These are phyloP conservation scores for Arnoldichthys spilopterus DNA, from an alignment of 2,797 vertebrate genomes.

Conservation along the genomic window DNA sequence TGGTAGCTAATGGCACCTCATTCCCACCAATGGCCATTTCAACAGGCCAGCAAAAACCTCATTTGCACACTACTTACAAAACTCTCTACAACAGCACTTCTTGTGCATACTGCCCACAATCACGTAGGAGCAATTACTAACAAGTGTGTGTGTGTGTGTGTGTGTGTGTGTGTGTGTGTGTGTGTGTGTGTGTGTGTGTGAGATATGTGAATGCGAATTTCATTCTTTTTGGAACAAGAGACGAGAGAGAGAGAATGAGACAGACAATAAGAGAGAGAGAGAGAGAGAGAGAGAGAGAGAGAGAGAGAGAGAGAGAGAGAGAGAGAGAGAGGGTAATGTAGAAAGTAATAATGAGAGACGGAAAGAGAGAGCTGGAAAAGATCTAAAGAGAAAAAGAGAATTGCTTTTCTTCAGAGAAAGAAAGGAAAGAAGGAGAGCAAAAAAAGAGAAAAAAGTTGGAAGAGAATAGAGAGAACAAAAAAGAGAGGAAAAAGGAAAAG, in stretches of 20 bases:
- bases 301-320: not conserved
- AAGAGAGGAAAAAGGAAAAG: not conserved
- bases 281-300: constrained; percentile 56
- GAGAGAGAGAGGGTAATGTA: not conserved
- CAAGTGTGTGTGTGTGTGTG: constrained; percentile 11
- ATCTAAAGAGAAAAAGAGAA: not conserved
- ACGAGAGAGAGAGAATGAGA: constrained; percentile 32
- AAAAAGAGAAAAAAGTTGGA: not conserved
- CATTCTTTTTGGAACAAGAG: not conserved
- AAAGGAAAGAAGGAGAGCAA: not conserved
- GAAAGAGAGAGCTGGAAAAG: not conserved
- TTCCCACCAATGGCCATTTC: constrained; percentile 58
- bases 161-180: constrained; percentile 23
- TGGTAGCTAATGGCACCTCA: constrained; percentile 80
- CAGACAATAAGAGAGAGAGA: constrained; percentile 46
- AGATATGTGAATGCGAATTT: not conserved
- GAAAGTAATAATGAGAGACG: not conserved
- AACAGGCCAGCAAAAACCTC: constrained; percentile 34
- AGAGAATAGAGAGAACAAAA: not conserved
- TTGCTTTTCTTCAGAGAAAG: no score
- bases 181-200: not conserved
- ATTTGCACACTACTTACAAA: constrained; percentile 49
- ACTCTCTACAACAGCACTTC: constrained; percentile 42
- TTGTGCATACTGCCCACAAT: constrained; percentile 28
- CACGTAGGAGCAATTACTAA: constrained; percentile 34